Base-by-base conservation (phyloP, 2,797 vertebrate genomes). In the Eurystomus glaucurus region DNA sequence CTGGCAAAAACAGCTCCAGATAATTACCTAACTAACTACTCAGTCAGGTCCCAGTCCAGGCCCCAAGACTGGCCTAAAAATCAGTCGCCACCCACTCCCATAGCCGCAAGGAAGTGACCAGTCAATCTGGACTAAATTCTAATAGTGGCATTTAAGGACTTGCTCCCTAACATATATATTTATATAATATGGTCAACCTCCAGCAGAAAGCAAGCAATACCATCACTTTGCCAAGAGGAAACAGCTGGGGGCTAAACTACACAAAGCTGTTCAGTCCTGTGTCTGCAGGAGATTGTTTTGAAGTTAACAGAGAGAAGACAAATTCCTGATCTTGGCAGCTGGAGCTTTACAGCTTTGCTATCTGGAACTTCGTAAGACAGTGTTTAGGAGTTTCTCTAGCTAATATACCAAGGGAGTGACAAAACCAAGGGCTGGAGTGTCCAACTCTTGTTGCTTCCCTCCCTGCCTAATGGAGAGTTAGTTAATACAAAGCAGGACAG, bases 401-500 rank as follows among this genome's bases (percentile, higher is more conserved):
- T 94, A 55, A 91, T 39, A 66, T 89, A 95, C 89, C 91, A 85
- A 95, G 86, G 78, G 81, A 92, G 60, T 83, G 87, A 92, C 91
- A 95, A 95, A 95, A 91, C 11, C 1, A 7, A 82, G 66, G 28
- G 25, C 4, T 80, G 70, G 31, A 77, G 41, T 13, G 21, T 82
- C 71, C 60, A 96, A 17, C 25, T 93, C 87, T 58, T 75, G 48
- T 66, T 91, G 37, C 68, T 85, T 88, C 55, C 55, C 68, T 77
- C 75, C 75, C 84, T 74, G 75, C 41, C 60, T 88, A 88, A 91
- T 55, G 52, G 87, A 91, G 84, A 92, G 75, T 71, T 71, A 95
- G 89, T 60, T 97, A 97, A 97, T 90, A 95, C 64, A 93, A 97
- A 95, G 92, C 96, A 97, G 91, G 86, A 96, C 75, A 89, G 84